These are phyloP conservation scores for Gryon sp. DNA, from an alignment of 1,140 invertebrate species.

Conservation along the genomic window DNA sequence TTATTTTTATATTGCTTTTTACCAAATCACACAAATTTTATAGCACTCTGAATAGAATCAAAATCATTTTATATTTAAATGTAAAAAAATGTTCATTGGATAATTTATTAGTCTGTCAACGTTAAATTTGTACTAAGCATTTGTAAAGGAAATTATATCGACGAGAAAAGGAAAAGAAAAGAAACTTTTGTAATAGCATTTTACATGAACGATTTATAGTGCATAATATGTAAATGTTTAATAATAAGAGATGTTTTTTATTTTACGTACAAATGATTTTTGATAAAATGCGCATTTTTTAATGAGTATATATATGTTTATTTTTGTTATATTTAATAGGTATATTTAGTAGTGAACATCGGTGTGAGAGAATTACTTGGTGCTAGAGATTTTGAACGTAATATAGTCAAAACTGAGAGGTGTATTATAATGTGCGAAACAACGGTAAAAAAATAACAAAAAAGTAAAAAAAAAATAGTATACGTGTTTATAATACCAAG, in stretches of 20 bases:
- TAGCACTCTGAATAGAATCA: not conserved
- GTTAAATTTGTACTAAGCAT: constrained; percentile 16
- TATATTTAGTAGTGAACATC: not conserved
- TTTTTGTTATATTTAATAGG: not conserved
- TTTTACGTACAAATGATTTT: constrained; percentile 25
- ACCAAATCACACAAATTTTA: too few species aligned
- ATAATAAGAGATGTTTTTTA: constrained; percentile 16
- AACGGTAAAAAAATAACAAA: too few species aligned
- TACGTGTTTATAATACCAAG: not conserved
- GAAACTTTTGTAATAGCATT: constrained; percentile 18
- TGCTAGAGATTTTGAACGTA: not conserved
- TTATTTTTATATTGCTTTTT: too few species aligned
- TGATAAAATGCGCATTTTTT: constrained; percentile 20
- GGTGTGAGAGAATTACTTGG: not conserved
- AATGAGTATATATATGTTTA: constrained; percentile 11
- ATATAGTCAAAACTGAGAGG: too few species aligned
- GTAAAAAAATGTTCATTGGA: too few species aligned
- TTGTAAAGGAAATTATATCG: too few species aligned
- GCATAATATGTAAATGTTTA: constrained; percentile 16
- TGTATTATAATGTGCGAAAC: not conserved
- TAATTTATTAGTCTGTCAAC: too few species aligned
- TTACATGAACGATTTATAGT: constrained; percentile 7
- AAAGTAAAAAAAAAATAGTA: too few species aligned
- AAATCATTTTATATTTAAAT: too few species aligned
- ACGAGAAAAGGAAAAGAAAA: too few species aligned